These are phyloP conservation scores for Cinclus cinclus DNA, from an alignment of 2,113 vertebrate species.

Conservation along the genomic window DNA sequence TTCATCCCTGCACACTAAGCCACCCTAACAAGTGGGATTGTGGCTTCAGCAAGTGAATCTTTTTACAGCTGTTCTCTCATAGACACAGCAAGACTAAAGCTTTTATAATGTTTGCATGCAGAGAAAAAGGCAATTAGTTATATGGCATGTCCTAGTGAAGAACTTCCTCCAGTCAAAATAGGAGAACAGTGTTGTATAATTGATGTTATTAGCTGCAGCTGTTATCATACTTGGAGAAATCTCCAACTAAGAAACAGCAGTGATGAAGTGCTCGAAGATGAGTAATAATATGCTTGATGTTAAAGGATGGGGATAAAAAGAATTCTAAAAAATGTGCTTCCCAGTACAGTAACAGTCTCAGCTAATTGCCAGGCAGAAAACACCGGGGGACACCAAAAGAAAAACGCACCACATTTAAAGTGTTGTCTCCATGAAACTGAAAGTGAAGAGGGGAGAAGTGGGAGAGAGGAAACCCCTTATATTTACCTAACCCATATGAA, in stretches of 20 bases:
- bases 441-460: neutral
- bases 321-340: neutral
- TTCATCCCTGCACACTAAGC: neutral
- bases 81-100: neutral
- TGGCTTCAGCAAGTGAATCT: neutral
- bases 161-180: neutral
- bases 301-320: neutral
- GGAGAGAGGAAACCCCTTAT: neutral
- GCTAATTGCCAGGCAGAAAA: constrained; percentile 18
- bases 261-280: constrained; percentile 1
- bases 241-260: constrained; percentile 13
- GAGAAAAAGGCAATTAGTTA: neutral
- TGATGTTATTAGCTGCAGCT: constrained; percentile 1
- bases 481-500: constrained; percentile 2
- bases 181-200: neutral
- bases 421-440: neutral
- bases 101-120: neutral
- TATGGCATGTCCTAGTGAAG: neutral
- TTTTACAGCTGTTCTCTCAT: rapidly evolving
- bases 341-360: neutral
- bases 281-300: neutral
- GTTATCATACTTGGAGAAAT: neutral
- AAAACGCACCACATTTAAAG: neutral
- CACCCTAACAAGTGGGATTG: neutral
- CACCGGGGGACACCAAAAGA: neutral